Conservation (phyloP, 2,113 vertebrate genomes). For the Bambusicola thoracicus region DNA sequence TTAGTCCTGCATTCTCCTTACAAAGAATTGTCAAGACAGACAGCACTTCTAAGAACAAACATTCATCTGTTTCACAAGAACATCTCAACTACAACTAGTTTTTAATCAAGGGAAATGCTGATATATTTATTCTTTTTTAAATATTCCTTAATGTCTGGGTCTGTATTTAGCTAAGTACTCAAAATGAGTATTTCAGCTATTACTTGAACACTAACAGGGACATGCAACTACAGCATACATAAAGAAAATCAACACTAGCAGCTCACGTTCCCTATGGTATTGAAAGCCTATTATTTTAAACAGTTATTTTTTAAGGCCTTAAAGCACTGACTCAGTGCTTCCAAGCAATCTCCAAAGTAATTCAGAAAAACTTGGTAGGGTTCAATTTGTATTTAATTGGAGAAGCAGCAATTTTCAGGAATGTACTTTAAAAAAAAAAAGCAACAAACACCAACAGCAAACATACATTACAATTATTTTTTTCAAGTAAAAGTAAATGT, state of each 20-base stretch:
- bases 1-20: background rate
- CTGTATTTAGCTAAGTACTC: background rate
- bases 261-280: fast-evolving
- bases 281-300: background rate
- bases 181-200: fast-evolving
- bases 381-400: background rate
- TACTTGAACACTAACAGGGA: fast-evolving
- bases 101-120: background rate
- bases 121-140: background rate
- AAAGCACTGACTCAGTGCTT: background rate
- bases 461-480: background rate
- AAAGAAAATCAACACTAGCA: background rate
- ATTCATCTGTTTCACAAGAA: background rate
- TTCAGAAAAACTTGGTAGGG: background rate
- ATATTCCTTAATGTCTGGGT: background rate
- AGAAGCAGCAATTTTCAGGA: background rate
- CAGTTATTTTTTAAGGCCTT: background rate
- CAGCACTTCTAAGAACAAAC: background rate
- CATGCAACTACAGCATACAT: background rate
- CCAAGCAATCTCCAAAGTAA: fast-evolving
- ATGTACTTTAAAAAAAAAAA: background rate
- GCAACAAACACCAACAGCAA: background rate
- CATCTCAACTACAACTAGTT: background rate
- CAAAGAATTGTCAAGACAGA: background rate
- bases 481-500: background rate